Evolutionary conservation across 1,140 invertebrate genomes (phyloP).

Genomic region (Platyura marginata): DNA sequence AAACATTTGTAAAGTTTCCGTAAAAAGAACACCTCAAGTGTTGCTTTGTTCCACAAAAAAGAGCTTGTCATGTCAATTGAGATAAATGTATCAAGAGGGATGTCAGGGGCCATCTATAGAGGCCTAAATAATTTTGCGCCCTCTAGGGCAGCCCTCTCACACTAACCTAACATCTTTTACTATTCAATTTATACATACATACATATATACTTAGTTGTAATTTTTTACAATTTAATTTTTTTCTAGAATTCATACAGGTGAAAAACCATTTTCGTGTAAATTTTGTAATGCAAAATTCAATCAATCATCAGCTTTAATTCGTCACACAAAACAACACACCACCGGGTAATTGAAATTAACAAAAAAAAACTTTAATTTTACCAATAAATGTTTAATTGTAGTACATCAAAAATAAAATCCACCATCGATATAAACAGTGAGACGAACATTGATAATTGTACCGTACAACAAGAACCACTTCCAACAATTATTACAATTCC

Average conservation of each 20-base stretch:
- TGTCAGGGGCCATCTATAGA: too few species aligned
- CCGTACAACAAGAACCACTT: neutral
- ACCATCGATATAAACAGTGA: too few species aligned
- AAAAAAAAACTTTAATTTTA: neutral
- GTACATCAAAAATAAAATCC: neutral
- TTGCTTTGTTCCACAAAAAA: too few species aligned
- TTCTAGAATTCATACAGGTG: slow-evolving; percentile 6
- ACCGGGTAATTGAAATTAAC: neutral
- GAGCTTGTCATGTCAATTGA: too few species aligned
- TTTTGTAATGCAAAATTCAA: slow-evolving; percentile 7
- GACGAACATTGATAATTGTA: neutral
- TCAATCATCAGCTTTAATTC: slow-evolving; percentile 6
- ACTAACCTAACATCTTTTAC: too few species aligned
- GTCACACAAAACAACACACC: slow-evolving; percentile 8
- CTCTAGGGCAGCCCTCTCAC: too few species aligned
- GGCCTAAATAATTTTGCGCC: too few species aligned
- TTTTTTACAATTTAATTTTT: neutral
- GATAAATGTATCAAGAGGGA: too few species aligned
- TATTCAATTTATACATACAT: neutral
- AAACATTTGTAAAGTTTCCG: too few species aligned
- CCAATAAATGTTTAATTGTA: neutral
- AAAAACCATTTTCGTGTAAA: slow-evolving; percentile 7
- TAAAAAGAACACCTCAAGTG: too few species aligned
- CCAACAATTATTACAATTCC: neutral
- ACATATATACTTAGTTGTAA: neutral